These are phyloP conservation scores for Eleutherodactylus coqui DNA, from an alignment of 2,797 vertebrate genomes.

Conservation along the genomic window DNA sequence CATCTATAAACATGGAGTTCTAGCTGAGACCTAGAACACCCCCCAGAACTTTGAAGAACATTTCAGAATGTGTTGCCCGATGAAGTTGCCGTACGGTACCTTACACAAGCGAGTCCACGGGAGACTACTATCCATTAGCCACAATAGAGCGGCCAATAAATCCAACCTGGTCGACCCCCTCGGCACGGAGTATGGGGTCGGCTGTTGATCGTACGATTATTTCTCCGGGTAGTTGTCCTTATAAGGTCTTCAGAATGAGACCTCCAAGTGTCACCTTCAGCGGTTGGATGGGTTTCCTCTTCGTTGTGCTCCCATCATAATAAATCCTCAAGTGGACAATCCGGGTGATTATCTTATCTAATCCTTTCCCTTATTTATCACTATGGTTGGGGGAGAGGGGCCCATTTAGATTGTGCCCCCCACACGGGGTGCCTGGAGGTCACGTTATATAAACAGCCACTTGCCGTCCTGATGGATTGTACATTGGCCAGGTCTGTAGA, in stretches of 20 bases:
- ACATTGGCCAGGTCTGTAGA: conserved; percentile 24
- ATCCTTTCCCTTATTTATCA: conserved; percentile 16
- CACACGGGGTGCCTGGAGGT: conserved; percentile 19
- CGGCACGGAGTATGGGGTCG: background rate
- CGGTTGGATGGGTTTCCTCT: background rate
- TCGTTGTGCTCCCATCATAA: background rate
- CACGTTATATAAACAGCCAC: conserved; percentile 36
- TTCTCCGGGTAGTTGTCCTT: background rate
- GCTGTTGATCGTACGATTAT: background rate
- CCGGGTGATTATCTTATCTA: background rate
- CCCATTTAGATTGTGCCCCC: conserved; percentile 19
- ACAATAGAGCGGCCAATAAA: background rate
- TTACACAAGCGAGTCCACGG: too few species aligned
- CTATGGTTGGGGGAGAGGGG: background rate
- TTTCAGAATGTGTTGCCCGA: background rate
- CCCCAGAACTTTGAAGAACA: background rate
- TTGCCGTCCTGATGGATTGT: conserved; percentile 24
- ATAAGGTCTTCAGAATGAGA: background rate
- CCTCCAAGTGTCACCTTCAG: too few species aligned
- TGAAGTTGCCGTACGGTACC: background rate
- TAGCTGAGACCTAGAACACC: too few species aligned
- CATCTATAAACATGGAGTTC: background rate
- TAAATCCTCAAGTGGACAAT: background rate
- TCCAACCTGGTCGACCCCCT: background rate
- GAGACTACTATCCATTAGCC: too few species aligned